Evolutionary conservation across 2,113 vertebrate species (phyloP).

Genomic region (Nanorana parkeri): DNA sequence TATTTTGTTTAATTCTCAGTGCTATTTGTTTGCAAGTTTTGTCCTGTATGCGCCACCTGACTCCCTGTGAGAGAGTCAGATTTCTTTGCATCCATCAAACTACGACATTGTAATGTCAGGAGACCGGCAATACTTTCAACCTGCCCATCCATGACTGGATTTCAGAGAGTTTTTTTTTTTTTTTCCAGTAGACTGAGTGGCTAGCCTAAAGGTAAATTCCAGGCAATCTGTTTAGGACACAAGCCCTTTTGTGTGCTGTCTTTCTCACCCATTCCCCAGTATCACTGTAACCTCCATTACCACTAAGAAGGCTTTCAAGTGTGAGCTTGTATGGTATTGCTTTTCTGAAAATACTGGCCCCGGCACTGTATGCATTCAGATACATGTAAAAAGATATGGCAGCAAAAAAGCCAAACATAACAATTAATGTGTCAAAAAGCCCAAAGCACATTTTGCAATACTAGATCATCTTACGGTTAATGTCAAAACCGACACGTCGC

Average conservation of each 20-base stretch:
- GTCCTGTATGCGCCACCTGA: constrained; percentile 72
- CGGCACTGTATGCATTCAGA: constrained; percentile 60
- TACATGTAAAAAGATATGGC: constrained; percentile 62
- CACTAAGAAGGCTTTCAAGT: constrained; percentile 75
- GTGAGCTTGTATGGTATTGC: constrained; percentile 79
- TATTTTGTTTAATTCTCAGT: constrained; percentile 63
- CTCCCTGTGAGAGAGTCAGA: constrained; percentile 78
- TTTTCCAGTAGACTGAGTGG: constrained; percentile 71
- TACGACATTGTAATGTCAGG: constrained; percentile 77
- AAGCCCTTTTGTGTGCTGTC: constrained; percentile 81
- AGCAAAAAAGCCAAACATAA: constrained; percentile 62
- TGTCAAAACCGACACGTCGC: constrained; percentile 61
- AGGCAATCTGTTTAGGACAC: constrained; percentile 81
- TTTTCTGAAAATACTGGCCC: constrained; percentile 67
- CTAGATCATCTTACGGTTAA: constrained; percentile 59
- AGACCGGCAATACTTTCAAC: constrained; percentile 72
- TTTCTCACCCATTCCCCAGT: constrained; percentile 60
- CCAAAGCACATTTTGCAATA: constrained; percentile 57
- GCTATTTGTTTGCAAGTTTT: constrained; percentile 74
- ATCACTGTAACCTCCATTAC: constrained; percentile 70
- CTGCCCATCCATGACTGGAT: constrained; percentile 86
- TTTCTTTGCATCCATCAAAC: constrained; percentile 91
- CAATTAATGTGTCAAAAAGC: constrained; percentile 62
- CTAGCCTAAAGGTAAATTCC: constrained; percentile 89
- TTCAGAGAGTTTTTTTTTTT: constrained; percentile 84